Base-by-base conservation (phyloP, 2,888 invertebrate species). In the Podabrus alpinus region DNA sequence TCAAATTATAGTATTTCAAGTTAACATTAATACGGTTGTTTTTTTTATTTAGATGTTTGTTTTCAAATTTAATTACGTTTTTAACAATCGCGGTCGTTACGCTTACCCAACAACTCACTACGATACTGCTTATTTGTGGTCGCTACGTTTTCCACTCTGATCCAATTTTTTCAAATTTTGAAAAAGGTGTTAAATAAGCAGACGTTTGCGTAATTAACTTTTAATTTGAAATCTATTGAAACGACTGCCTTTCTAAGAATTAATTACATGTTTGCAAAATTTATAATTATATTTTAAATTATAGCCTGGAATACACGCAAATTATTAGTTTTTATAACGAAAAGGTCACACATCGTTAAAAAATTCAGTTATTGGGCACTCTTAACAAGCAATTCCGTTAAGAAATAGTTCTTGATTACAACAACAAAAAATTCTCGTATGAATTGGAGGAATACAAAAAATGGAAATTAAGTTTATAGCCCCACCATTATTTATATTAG, bases 341-440 rank as follows among this genome's bases (percentile, higher is more conserved):
- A 45, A 45, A 45, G 45, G 45, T 45, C 45, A 45, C 45, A 45
- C n/a, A n/a, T 45, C 45, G 45, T 45, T 45, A 45, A 45, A 45
- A 45, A 45, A 45, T 7, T 45, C 45, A 45, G 45, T 45, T 45
- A 45, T 45, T n/a, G 45, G n/a, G n/a, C 45, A 45, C 45, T 45
- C 7, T 45, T 45, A 45, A 45, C 45, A 45, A 45, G 45, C n/a
- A 45, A 45, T 45, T 45, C 45, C 45, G 45, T 45, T 45, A 45
- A 45, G n/a, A 45, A 45, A 45, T n/a, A 45, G 45, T 45, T 45
- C 45, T n/a, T 45, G n/a, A 45, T 45, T 45, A 45, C 45, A 5
- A 75, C 77, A 82, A 88, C n/a, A 9, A 2, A 9, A 24, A 9
- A 24, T 24, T 9, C 9, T 9, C 7, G 45, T 45, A n/a, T n/a